A percentile compares a stretch with the other conserved stretches of the same genome.
phyloP scores from a whole-genome alignment of 1,140 invertebrate species.

The Probaryconus sp. region DNA sequence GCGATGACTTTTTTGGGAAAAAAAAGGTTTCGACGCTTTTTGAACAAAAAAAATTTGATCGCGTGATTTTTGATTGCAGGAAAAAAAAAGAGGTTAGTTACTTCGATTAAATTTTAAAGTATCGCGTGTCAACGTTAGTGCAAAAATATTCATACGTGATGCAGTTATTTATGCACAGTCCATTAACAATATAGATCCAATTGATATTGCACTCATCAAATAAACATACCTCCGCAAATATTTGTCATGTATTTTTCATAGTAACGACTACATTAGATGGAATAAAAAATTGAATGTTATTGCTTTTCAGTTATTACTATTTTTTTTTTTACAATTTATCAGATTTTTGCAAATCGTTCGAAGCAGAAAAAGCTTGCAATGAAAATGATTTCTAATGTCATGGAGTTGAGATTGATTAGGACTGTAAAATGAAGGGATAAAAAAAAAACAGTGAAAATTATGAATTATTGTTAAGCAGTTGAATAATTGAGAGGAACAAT shows the following conservation, averaged over 20 bases:
- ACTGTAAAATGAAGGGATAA: too few relatives aligned
- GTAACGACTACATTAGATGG: too few relatives aligned
- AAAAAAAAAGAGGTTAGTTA: constrained; percentile 25
- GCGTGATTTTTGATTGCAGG: constrained; percentile 42
- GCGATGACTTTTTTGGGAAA: constrained; percentile 9
- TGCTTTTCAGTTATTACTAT: too few relatives aligned
- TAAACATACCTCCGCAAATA: neutral
- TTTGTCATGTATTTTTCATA: too few relatives aligned
- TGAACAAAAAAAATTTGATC: constrained; percentile 26
- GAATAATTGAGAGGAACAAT: constrained; percentile 22
- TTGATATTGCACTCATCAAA: constrained; percentile 3
- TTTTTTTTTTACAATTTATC: too few relatives aligned
- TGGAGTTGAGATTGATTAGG: too few relatives aligned
- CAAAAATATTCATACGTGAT: constrained; percentile 21
- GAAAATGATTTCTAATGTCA: too few relatives aligned
- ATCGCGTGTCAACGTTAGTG: constrained; percentile 33
- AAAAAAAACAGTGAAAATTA: constrained; percentile 18
- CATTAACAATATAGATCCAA: constrained; percentile 14
- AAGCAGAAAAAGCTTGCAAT: too few relatives aligned
- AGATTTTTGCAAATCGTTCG: too few relatives aligned
- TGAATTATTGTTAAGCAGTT: constrained; percentile 15
- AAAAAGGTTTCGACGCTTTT: constrained; percentile 14
- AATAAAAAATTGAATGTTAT: too few relatives aligned
- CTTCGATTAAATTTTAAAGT: constrained; percentile 38
- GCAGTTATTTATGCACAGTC: constrained; percentile 1